Evolutionary conservation across 2,888 invertebrate species (phyloP).

Genomic region (Drosophila paranaensis): DNA sequence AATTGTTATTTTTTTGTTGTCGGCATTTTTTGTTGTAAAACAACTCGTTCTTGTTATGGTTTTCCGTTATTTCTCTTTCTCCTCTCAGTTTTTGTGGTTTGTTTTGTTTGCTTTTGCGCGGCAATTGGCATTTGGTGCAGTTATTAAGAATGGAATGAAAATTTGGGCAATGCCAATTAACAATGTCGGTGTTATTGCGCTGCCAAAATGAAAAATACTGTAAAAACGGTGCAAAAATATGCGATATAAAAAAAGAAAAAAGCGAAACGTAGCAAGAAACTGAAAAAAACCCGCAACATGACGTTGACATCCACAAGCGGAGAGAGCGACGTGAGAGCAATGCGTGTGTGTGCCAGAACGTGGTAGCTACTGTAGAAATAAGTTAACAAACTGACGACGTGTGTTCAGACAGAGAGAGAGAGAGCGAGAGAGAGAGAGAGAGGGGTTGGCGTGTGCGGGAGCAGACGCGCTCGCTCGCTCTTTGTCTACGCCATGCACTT

Average conservation of each 20-base stretch:
- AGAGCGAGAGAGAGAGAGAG: slow-evolving; percentile 1
- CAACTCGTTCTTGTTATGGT: slow-evolving; percentile 27
- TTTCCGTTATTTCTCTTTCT: slow-evolving; percentile 39
- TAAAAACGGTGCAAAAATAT: slow-evolving; percentile 70
- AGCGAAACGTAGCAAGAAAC: slow-evolving; percentile 61
- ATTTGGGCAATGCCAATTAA: slow-evolving; percentile 64
- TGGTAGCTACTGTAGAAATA: slow-evolving; percentile 62
- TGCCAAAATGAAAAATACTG: slow-evolving; percentile 63
- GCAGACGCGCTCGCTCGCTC: slow-evolving; percentile 50
- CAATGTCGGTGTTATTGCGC: slow-evolving; percentile 38
- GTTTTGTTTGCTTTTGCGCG: slow-evolving; percentile 18
- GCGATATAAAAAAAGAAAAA: slow-evolving; percentile 43
- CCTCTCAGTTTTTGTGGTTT: slow-evolving; percentile 14
- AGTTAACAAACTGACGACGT: slow-evolving; percentile 78
- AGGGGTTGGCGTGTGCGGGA: slow-evolving; percentile 11
- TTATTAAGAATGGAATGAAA: slow-evolving; percentile 30
- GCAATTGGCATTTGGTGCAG: slow-evolving; percentile 15
- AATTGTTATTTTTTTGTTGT: slow-evolving; percentile 30
- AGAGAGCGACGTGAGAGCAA: not conserved
- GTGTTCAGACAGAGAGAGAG: slow-evolving; percentile 36
- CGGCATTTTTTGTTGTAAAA: slow-evolving; percentile 49
- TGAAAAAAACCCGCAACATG: slow-evolving; percentile 79
- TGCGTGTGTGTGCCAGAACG: slow-evolving; percentile 61
- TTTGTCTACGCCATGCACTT: slow-evolving; percentile 18
- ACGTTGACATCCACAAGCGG: slow-evolving; percentile 63